Percentiles rank a stretch among this genome's conserved stretches.
These are phyloP conservation scores for Crenichthys baileyi DNA, from an alignment of 2,797 vertebrate species.

Conservation along the genomic window DNA sequence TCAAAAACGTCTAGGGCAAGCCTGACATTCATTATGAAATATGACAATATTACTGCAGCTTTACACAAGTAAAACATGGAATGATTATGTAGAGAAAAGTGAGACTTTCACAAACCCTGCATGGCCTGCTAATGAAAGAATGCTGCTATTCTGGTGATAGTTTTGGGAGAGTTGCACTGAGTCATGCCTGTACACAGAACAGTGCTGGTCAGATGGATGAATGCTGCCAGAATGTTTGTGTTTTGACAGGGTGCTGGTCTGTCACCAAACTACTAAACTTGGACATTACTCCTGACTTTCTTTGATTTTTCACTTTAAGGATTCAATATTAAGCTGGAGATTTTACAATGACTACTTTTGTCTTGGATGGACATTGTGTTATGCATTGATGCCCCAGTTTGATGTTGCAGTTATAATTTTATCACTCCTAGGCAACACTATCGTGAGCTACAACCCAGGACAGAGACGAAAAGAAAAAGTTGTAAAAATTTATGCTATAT, in stretches of 20 bases:
- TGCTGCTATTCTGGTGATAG: not conserved
- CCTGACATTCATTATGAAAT: too few relatives aligned
- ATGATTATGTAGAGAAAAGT: not conserved
- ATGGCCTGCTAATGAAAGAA: not conserved
- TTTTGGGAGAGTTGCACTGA: not conserved
- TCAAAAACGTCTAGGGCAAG: too few relatives aligned
- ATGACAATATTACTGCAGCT: not conserved
- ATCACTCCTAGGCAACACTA: too few relatives aligned
- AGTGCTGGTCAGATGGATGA: not conserved
- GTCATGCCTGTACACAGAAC: not conserved
- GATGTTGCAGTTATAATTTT: not conserved
- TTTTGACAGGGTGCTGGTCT: too few relatives aligned
- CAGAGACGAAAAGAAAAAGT: too few relatives aligned
- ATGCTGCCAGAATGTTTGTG: not conserved
- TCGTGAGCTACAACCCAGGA: too few relatives aligned
- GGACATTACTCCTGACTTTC: not conserved
- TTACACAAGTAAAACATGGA: not conserved
- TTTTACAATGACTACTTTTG: not conserved
- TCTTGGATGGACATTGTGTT: not conserved
- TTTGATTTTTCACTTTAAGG: not conserved
- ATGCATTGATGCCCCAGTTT: not conserved
- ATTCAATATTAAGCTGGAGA: not conserved
- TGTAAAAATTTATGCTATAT: too few relatives aligned
- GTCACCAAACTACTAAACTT: not conserved
- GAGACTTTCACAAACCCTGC: not conserved